Base-by-base conservation (phyloP, 1,140 invertebrate genomes). In the Brachionus rubens region DNA sequence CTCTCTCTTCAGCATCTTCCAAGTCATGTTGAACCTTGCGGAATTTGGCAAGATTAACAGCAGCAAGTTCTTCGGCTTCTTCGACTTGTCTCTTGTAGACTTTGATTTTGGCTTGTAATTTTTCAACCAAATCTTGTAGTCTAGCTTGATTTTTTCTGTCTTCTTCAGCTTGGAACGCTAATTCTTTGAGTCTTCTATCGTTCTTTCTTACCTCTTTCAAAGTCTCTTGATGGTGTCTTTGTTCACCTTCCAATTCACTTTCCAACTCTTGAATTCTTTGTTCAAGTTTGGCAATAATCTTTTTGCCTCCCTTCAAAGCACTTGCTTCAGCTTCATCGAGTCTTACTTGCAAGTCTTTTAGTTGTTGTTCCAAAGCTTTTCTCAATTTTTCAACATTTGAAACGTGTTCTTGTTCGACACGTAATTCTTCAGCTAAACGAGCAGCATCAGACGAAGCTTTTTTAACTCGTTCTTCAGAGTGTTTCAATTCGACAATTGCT, bases 81-180 rank as follows among this genome's bases (percentile, higher is more conserved):
- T 98, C 96, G 82, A 98, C 96, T 89, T 98, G 95, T 87, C 94
- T 91, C 91, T 97, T 98, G 90, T 97, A 98, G 79, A 92, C 94
- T 89, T 97, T 97, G 88, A 98, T 96, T 89, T 98, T 99, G 87
- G 94, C 91, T 88, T 98, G 94, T 67, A 98, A 89, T 89, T 97
- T 98, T 88, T 98, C 96, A 79, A 97, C 93, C 79, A 98, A 89
- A 87, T 97, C 94, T 86, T 96, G 93, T 90, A 96, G 93, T 82
- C 93, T 91, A 84, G 96, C 93, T 86, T 96, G 93, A 88, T 95
- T 96, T 89, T 97, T 97, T 85, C 92, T 90, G 87, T 97, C 94
- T 84, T 98, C 94, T 81, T 97, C 94, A 76, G 91, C 91, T 87
- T 93, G 89, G 92, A 98, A 98, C 87, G 91, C 92, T 50, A 89